Percentiles rank a stretch among this genome's conserved stretches.
Conservation (phyloP, 2,888 invertebrate genomes). For the Eupithecia centaureata region DNA sequence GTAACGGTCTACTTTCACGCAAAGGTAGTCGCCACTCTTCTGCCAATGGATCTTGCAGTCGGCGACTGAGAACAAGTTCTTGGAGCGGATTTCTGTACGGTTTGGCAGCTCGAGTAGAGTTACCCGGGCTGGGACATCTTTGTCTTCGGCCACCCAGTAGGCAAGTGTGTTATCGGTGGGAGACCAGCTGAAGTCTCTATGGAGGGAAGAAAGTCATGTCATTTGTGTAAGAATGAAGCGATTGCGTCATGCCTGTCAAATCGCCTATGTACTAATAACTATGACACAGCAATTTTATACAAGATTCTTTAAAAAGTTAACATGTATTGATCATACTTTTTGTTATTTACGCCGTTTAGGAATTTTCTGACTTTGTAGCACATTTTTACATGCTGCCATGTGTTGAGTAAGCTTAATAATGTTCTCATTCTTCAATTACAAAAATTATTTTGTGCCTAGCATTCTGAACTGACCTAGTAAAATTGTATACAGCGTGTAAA, state of each 20-base stretch:
- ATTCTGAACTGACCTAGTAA: no score
- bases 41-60: conserved; percentile 99
- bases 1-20: conserved; percentile 93
- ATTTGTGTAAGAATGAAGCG: background rate
- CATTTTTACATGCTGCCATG: background rate
- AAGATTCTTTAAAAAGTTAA: background rate
- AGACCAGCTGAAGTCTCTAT: conserved; percentile 98
- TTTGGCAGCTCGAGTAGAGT: conserved; percentile 96
- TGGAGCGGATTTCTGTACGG: conserved; percentile 93
- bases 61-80: conserved; percentile 98
- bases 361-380: background rate
- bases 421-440: background rate
- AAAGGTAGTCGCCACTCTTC: conserved; percentile 98
- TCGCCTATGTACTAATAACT: background rate
- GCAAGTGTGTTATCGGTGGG: conserved; percentile 98
- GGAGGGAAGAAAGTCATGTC: background rate
- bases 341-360: no score
- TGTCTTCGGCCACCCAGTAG: conserved; percentile 99
- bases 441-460: no score
- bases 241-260: background rate
- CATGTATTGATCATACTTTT: no score
- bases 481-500: no score
- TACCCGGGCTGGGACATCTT: conserved; percentile 97
- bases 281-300: background rate
- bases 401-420: background rate